Evolutionary conservation across 2,113 vertebrate species (phyloP), one percentile per base, ranked within the genome.

Genomic region (Atractosteus spatula): DNA sequence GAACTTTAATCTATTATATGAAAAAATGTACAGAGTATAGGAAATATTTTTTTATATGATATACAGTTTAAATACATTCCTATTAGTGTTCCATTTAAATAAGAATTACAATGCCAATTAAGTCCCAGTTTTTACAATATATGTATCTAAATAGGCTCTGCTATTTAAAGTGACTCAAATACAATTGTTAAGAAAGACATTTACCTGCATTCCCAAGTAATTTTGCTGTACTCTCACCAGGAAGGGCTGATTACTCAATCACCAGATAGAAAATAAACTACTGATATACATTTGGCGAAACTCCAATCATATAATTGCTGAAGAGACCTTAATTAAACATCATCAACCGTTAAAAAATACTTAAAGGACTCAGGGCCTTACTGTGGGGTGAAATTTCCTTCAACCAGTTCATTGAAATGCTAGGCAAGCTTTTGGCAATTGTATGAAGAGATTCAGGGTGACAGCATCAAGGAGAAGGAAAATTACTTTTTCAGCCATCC

Each of bases 301-400:
- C 55, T 71, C 73, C 83, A 86, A 57, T 72, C 13, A 71, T 56
- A 70, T 82, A 81, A 83, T 77, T 82, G 75, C 71, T 71, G 70
- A 75, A 77, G 77, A 85, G 83, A 79, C 77, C 70, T 77, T 82
- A 86, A 88, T 86, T 85, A 85, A 78, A 80, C 78, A 72, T 76
- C 57, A 81, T 82, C 80, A 78, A 73, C 74, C 71, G 74, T 63
- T 85, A 69, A 61, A 71, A 77, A 7, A 78, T 75, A 56, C 76
- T 81, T 76, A 69, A 69, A 75, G 74, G 69, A 73, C 71, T 76
- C 66, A 67, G 67, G 72, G 78, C 63, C 76, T 73, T 74, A 72
- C 67, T 81, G 54, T 74, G 72, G 73, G 76, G 77, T 72, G 75
- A 72, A 82, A 83, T 70, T 41, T 78, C 78, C 78, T 70, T 80